phyloP scores from a whole-genome alignment of 2,113 vertebrate species.

The Percina caprodes region DNA sequence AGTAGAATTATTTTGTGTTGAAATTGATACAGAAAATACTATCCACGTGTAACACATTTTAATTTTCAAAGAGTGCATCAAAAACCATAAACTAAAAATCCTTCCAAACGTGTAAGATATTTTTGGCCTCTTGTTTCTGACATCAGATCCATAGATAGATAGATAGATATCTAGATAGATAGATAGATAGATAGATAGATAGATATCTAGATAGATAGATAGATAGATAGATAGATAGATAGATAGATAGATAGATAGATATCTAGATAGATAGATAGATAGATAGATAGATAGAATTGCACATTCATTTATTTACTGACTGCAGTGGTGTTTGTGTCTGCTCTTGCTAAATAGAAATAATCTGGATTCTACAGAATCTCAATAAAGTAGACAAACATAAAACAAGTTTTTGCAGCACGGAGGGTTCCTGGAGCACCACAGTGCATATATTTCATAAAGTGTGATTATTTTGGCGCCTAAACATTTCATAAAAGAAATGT shows the following conservation, averaged over 20 bases:
- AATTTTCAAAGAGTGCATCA: neutral
- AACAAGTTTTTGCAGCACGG: neutral
- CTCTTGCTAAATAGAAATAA: neutral
- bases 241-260: too few relatives aligned
- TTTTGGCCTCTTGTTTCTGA: neutral
- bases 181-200: too few relatives aligned
- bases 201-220: too few relatives aligned
- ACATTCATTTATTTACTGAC: neutral
- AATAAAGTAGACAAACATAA: neutral
- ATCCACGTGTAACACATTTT: neutral
- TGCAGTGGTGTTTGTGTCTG: neutral
- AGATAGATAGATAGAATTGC: neutral
- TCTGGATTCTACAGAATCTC: neutral
- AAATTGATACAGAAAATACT: neutral
- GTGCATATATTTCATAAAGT: slow-evolving; percentile 40
- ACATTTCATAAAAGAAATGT: neutral
- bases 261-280: too few relatives aligned
- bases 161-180: too few relatives aligned
- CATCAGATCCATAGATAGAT: neutral
- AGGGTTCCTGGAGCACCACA: neutral
- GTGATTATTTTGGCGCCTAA: slow-evolving; percentile 30
- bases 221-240: neutral
- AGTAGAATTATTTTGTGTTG: neutral
- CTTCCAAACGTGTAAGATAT: neutral
- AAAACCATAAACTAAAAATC: neutral